Percentiles rank a stretch among this genome's conserved stretches.
Evolutionary conservation across 1,140 invertebrate genomes (phyloP).

Genomic region (Bombus terrestris): DNA sequence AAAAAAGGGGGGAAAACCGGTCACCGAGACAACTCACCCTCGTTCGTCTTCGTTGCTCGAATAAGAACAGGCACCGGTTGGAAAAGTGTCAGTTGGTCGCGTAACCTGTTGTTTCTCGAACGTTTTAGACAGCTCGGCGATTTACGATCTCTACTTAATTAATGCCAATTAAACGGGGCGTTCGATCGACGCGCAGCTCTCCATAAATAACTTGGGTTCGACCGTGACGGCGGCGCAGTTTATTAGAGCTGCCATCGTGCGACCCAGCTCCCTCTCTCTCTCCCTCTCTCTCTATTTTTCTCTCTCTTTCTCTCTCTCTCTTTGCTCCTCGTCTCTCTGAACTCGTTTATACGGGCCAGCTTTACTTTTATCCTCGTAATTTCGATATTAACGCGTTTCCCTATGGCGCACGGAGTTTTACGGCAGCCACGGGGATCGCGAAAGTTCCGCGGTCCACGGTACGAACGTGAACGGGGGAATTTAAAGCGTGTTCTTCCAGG

Average conservation of each 20-base stretch:
- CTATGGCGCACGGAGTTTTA: background rate
- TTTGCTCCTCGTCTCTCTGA: no score
- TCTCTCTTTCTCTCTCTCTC: no score
- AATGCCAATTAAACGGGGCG: conserved; percentile 45
- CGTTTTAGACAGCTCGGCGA: conserved; percentile 9
- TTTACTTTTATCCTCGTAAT: background rate
- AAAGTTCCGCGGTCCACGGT: no score
- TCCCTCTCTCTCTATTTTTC: rapidly evolving
- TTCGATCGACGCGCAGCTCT: conserved; percentile 17
- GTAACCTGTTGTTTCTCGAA: conserved; percentile 28
- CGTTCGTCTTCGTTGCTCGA: background rate
- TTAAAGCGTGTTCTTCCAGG: background rate
- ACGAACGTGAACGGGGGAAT: background rate
- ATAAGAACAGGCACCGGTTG: background rate
- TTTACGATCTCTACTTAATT: conserved; percentile 50
- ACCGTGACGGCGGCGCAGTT: conserved; percentile 4
- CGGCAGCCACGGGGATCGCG: background rate
- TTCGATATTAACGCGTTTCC: conserved; percentile 1
- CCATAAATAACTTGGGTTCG: conserved; percentile 35
- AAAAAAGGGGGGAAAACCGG: background rate
- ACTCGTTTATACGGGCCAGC: no score
- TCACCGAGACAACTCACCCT: background rate
- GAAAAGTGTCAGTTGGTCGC: conserved; percentile 21
- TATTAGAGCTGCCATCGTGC: conserved; percentile 3
- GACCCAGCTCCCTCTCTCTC: no score